phyloP scores from a whole-genome alignment of 1,140 invertebrate genomes.

The Lanistes nyassanus region DNA sequence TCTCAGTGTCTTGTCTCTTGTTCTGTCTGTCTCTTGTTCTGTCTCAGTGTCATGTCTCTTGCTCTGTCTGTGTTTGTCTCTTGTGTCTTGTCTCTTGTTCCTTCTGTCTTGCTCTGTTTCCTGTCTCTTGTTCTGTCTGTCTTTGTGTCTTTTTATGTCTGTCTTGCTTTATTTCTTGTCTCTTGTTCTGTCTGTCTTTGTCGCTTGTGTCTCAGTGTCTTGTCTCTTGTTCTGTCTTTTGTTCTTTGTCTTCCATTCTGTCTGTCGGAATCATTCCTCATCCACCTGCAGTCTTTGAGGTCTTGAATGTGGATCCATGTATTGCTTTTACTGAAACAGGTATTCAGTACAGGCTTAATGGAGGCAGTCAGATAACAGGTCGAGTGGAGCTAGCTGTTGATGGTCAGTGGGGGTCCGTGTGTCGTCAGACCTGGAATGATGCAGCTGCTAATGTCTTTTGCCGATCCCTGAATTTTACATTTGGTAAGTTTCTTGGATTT shows the following conservation, averaged over 20 bases:
- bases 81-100: not conserved
- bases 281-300: too few relatives aligned
- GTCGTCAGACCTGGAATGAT: constrained; percentile 51
- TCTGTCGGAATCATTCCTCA: too few relatives aligned
- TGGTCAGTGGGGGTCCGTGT: constrained; percentile 59
- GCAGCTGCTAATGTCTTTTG: constrained; percentile 53
- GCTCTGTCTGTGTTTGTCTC: too few relatives aligned
- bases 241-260: not conserved
- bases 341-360: constrained; percentile 34
- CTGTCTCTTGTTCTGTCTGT: too few relatives aligned
- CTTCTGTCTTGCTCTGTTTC: too few relatives aligned
- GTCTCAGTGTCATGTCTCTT: not conserved
- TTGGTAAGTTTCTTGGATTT: not conserved
- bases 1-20: constrained; percentile 1
- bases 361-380: constrained; percentile 69
- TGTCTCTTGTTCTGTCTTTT: constrained; percentile 5
- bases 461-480: constrained; percentile 41
- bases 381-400: constrained; percentile 76
- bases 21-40: not conserved
- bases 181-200: not conserved
- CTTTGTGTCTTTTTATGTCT: too few relatives aligned
- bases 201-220: not conserved
- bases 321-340: constrained; percentile 16
- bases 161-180: too few relatives aligned
- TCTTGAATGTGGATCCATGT: too few relatives aligned